Conservation (phyloP, 2,888 invertebrate genomes). For the Rhorus exstirpatorius region DNA sequence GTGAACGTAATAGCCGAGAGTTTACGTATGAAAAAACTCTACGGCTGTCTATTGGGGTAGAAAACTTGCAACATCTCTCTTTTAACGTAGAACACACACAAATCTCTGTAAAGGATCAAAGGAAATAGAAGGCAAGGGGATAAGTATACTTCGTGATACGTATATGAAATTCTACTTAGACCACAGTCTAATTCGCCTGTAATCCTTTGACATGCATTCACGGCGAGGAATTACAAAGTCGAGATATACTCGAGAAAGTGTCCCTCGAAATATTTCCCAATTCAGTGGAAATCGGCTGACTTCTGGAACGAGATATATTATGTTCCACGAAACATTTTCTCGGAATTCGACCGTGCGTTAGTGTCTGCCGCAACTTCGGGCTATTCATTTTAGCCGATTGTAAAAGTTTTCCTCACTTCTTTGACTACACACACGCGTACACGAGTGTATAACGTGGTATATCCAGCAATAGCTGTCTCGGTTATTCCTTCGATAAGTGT, state of each 20-base stretch:
- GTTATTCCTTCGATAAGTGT: slow-evolving; percentile 1
- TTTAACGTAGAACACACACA: background rate
- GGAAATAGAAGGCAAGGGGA: background rate
- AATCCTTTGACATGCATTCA: background rate
- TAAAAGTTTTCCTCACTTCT: slow-evolving; percentile 5
- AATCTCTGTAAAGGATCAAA: background rate
- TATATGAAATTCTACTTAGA: background rate
- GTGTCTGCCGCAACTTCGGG: background rate
- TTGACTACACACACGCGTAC: background rate
- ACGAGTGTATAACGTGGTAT: background rate
- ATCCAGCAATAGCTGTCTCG: background rate
- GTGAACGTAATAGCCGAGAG: slow-evolving; percentile 12
- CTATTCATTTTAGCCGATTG: background rate
- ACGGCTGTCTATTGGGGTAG: background rate
- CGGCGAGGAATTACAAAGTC: background rate
- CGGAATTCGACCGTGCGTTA: slow-evolving; percentile 32
- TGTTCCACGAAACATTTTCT: slow-evolving; percentile 4
- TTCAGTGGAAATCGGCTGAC: background rate
- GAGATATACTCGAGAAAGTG: background rate
- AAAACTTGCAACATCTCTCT: slow-evolving; percentile 13
- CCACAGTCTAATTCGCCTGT: background rate
- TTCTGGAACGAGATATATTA: background rate
- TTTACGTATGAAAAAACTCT: slow-evolving; percentile 25
- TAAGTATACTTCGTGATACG: background rate
- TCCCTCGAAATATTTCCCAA: background rate